Percentiles rank a stretch among this genome's conserved stretches.
These are phyloP conservation scores for Cynopterus brachyotis DNA, from an alignment of 2,113 vertebrate species.

Conservation along the genomic window DNA sequence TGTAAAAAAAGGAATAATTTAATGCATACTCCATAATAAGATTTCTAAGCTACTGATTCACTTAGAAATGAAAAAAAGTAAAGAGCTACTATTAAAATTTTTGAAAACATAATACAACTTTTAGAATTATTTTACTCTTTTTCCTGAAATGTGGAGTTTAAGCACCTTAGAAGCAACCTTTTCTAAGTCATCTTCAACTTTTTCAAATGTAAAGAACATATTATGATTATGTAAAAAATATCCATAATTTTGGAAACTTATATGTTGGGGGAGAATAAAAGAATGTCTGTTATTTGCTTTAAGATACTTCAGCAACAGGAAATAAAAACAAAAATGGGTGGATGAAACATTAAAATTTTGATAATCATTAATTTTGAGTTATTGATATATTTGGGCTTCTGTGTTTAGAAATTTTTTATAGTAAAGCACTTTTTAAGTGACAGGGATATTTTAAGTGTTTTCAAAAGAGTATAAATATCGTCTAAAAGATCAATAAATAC, in stretches of 20 bases:
- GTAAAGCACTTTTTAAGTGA: background rate
- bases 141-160: background rate
- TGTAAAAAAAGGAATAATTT: background rate
- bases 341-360: background rate
- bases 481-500: background rate
- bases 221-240: background rate
- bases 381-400: background rate
- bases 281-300: background rate
- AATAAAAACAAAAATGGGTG: background rate
- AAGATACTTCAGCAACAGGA: background rate
- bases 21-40: background rate
- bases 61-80: background rate
- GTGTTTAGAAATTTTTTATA: background rate
- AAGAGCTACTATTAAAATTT: background rate
- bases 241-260: background rate
- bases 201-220: slow-evolving; percentile 29
- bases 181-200: background rate
- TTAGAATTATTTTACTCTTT: background rate
- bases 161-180: background rate
- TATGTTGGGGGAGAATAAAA: background rate
- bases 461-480: background rate
- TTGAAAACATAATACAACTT: background rate
- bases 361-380: background rate
- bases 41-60: background rate
- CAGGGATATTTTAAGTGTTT: background rate